Evolutionary conservation across 2,888 invertebrate genomes (phyloP).

Genomic region (Stenichneumon culpator): DNA sequence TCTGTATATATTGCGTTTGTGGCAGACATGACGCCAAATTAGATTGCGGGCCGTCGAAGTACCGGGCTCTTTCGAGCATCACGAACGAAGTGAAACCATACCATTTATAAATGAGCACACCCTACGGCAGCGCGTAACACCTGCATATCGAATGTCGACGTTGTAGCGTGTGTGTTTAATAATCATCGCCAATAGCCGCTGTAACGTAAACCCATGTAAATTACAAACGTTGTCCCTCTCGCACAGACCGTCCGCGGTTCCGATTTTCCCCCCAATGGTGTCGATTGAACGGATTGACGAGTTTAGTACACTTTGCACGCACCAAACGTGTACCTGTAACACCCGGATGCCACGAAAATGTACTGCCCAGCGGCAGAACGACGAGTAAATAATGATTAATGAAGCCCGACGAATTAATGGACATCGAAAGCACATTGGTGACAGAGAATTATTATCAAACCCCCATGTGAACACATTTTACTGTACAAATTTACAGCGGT

Average conservation of each 20-base stretch:
- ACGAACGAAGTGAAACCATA: not conserved
- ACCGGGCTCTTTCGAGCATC: not conserved
- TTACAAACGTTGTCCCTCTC: conserved; percentile 53
- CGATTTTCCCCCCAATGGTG: conserved; percentile 39
- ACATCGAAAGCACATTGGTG: conserved; percentile 52
- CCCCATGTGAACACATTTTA: conserved; percentile 34
- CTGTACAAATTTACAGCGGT: conserved; percentile 68
- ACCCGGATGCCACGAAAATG: not conserved
- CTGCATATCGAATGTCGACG: not conserved
- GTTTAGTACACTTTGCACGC: conserved; percentile 30
- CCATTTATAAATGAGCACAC: not conserved
- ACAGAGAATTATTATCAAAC: conserved; percentile 61
- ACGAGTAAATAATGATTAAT: conserved; percentile 66
- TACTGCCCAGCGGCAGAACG: conserved; percentile 33
- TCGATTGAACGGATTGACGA: conserved; percentile 45
- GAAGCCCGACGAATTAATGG: conserved; percentile 65
- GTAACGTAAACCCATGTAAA: conserved; percentile 49
- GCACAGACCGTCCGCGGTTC: conserved; percentile 28
- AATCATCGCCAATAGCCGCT: conserved; percentile 43
- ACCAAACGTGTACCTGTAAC: conserved; percentile 26
- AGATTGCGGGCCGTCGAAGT: not conserved
- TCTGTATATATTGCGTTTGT: not conserved
- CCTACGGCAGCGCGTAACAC: not conserved
- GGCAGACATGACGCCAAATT: conserved; percentile 9
- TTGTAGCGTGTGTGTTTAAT: conserved; percentile 35